A percentile compares a stretch with the other conserved stretches of the same genome.
These are phyloP conservation scores for Athrips mouffetella DNA, from an alignment of 2,888 invertebrate species.

Conservation along the genomic window DNA sequence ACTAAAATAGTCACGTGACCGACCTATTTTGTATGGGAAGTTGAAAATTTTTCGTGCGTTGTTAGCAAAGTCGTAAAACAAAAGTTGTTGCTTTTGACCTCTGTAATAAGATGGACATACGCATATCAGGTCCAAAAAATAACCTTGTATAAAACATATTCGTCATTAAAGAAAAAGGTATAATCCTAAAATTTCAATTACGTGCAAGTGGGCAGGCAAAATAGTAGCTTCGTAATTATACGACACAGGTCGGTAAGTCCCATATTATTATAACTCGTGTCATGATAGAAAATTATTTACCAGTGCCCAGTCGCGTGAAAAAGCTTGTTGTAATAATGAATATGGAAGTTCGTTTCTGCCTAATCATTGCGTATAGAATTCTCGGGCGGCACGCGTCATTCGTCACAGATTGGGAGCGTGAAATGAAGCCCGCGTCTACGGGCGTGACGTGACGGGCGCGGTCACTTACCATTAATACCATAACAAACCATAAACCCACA, in stretches of 20 bases:
- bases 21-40: no score
- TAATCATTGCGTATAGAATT: constrained; percentile 7
- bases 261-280: not conserved
- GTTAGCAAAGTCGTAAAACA: no score
- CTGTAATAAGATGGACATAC: no score
- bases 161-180: no score
- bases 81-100: no score
- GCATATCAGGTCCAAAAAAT: no score
- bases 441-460: constrained; percentile 38
- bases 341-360: constrained; percentile 7
- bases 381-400: constrained; percentile 45
- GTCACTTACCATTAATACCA: constrained; percentile 52
- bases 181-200: no score
- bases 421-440: constrained; percentile 57
- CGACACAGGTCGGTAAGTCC: not conserved
- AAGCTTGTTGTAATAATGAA: constrained; percentile 6
- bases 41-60: no score
- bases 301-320: not conserved
- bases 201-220: no score
- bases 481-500: constrained; percentile 26
- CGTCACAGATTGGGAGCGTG: constrained; percentile 58
- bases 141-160: no score
- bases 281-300: not conserved
- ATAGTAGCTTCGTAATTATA: no score
- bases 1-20: no score